Conservation (phyloP, 2,888 invertebrate species). For the Portevinia maculata region DNA sequence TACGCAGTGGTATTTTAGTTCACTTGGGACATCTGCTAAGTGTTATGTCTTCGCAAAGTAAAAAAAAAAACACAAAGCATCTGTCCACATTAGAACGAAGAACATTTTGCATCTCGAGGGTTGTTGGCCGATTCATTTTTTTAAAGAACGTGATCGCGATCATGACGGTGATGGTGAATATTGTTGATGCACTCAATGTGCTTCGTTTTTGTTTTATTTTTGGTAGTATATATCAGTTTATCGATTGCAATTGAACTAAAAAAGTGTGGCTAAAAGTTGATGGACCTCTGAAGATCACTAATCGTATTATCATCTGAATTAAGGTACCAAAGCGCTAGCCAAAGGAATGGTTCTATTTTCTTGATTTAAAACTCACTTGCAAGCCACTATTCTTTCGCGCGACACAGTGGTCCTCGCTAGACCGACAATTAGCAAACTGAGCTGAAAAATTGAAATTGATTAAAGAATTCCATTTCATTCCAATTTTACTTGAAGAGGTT, state of each 20-base stretch:
- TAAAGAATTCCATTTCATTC: slow-evolving; percentile 62
- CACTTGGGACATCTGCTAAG: slow-evolving; percentile 69
- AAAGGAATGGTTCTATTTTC: slow-evolving; percentile 12
- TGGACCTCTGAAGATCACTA: slow-evolving; percentile 59
- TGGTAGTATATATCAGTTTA: slow-evolving; percentile 20
- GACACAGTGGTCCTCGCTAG: slow-evolving; percentile 39
- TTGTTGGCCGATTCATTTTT: slow-evolving; percentile 56
- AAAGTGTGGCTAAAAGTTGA: slow-evolving; percentile 56
- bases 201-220: slow-evolving; percentile 43
- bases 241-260: slow-evolving; percentile 57
- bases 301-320: slow-evolving; percentile 32
- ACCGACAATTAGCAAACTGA: slow-evolving; percentile 68
- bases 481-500: slow-evolving; percentile 46
- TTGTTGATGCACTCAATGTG: slow-evolving; percentile 3
- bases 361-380: not conserved
- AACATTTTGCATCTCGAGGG: slow-evolving; percentile 51
- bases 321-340: slow-evolving; percentile 30
- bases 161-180: slow-evolving; percentile 33
- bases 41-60: slow-evolving; percentile 51
- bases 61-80: slow-evolving; percentile 15
- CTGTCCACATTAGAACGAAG: slow-evolving; percentile 46
- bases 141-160: slow-evolving; percentile 60
- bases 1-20: slow-evolving; percentile 52
- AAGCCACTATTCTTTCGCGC: slow-evolving; percentile 30
- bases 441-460: slow-evolving; percentile 66